Percentiles rank a stretch among this genome's conserved stretches.
phyloP scores from a whole-genome alignment of 2,113 vertebrate genomes.

The Porphyrio hochstetteri region DNA sequence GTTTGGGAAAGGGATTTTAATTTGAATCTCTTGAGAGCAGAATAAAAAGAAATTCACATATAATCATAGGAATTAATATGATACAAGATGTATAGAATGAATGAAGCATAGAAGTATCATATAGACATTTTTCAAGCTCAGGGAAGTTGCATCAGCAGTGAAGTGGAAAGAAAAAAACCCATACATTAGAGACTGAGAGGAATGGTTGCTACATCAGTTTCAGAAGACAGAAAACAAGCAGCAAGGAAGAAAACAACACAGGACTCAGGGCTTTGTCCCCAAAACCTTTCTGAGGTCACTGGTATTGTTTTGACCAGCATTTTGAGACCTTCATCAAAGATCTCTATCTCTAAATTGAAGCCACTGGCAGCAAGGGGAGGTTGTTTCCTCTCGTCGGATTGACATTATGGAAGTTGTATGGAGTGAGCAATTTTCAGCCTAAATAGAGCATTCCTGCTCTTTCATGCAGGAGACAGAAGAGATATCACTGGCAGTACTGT shows the following conservation, averaged over 20 bases:
- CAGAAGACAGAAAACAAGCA: background rate
- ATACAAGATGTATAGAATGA: background rate
- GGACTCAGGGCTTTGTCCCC: background rate
- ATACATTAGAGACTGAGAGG: accelerated
- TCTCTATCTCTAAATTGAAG: background rate
- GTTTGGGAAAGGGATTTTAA: background rate
- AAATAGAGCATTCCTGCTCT: background rate
- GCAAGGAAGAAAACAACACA: background rate
- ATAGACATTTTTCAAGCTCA: background rate
- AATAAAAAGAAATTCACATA: background rate
- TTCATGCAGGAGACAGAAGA: background rate
- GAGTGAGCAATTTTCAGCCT: background rate
- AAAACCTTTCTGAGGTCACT: background rate
- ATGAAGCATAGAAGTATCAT: background rate
- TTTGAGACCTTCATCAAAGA: background rate
- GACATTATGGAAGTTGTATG: background rate
- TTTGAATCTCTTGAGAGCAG: background rate
- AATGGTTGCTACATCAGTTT: background rate
- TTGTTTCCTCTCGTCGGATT: background rate
- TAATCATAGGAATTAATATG: background rate
- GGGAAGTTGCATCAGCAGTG: background rate
- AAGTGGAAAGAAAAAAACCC: accelerated
- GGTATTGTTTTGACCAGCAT: background rate
- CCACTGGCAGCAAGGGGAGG: background rate
- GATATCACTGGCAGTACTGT: background rate